Evolutionary conservation across 2,888 invertebrate species (phyloP).

Genomic region (Pristionchus exspectatus): DNA sequence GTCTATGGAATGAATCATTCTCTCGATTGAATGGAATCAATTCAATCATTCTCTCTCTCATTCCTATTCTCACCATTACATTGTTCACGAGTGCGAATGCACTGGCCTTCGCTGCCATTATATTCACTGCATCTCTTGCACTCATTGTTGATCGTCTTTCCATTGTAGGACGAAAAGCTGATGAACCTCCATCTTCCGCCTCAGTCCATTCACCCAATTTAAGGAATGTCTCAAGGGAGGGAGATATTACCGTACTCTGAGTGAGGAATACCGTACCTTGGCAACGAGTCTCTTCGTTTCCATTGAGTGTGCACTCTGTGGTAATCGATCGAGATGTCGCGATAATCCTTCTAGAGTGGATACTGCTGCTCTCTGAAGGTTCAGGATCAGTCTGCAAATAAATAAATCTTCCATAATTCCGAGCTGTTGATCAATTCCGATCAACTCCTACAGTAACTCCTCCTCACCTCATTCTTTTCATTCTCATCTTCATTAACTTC

Average conservation of each 20-base stretch:
- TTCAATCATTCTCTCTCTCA: background rate
- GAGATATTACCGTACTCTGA: too few species aligned
- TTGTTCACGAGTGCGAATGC: slow-evolving; percentile 8
- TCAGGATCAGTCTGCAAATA: too few species aligned
- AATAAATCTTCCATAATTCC: slow-evolving; percentile 87
- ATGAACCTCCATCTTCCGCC: background rate
- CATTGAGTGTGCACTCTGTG: slow-evolving; percentile 13
- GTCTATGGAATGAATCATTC: background rate
- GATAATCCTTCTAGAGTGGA: slow-evolving; percentile 63
- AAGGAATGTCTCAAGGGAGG: slow-evolving; percentile 85
- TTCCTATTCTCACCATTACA: background rate
- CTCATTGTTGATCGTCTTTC: background rate
- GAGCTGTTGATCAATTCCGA: too few species aligned
- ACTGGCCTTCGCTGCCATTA: slow-evolving; percentile 13
- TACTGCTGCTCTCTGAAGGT: slow-evolving; percentile 57
- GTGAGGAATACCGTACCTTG: background rate
- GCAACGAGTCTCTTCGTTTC: slow-evolving; percentile 53
- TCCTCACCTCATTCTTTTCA: too few species aligned
- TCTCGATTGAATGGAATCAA: background rate
- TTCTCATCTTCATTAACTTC: too few species aligned
- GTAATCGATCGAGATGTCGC: slow-evolving; percentile 59
- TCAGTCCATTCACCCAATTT: slow-evolving; percentile 92
- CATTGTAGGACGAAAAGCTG: slow-evolving; percentile 4
- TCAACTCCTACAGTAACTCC: too few species aligned
- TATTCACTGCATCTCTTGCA: slow-evolving; percentile 1